phyloP scores from a whole-genome alignment of 2,113 vertebrate genomes.

The Hippopotamus amphibius region DNA sequence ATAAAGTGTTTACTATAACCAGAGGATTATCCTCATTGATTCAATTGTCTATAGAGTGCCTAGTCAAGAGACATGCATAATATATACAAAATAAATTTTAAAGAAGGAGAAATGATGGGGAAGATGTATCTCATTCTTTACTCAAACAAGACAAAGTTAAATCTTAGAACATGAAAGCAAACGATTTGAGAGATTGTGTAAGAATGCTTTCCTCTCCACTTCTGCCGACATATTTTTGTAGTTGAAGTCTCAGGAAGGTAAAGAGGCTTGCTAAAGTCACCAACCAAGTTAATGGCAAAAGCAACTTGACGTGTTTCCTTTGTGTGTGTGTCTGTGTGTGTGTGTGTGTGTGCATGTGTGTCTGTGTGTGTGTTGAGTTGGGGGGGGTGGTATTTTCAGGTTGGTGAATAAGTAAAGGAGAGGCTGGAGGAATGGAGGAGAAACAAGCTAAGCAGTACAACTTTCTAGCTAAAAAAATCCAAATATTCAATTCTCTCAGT shows the following conservation, averaged over 20 bases:
- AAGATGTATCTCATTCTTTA: neutral
- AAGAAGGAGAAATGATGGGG: neutral
- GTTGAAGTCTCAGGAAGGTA: neutral
- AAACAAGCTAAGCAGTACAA: neutral
- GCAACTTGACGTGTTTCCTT: neutral
- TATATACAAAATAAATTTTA: neutral
- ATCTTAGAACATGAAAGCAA: neutral
- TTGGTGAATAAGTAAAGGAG: neutral
- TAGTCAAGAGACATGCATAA: neutral
- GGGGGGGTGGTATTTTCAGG: too few species aligned
- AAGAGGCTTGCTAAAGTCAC: neutral
- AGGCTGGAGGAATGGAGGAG: neutral
- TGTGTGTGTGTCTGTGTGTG: neutral
- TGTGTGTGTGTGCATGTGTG: neutral
- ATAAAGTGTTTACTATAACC: neutral
- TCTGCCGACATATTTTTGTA: neutral
- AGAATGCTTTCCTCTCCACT: too few species aligned
- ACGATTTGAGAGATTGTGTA: neutral
- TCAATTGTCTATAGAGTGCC: neutral
- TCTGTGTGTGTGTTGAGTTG: neutral
- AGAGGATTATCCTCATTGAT: neutral
- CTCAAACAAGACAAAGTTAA: neutral
- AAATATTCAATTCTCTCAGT: neutral
- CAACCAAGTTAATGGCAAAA: neutral
- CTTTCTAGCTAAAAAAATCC: neutral